Percentiles rank a stretch among this genome's conserved stretches.
Conservation (phyloP, 2,888 invertebrate genomes). For the Andrena flavipes region DNA sequence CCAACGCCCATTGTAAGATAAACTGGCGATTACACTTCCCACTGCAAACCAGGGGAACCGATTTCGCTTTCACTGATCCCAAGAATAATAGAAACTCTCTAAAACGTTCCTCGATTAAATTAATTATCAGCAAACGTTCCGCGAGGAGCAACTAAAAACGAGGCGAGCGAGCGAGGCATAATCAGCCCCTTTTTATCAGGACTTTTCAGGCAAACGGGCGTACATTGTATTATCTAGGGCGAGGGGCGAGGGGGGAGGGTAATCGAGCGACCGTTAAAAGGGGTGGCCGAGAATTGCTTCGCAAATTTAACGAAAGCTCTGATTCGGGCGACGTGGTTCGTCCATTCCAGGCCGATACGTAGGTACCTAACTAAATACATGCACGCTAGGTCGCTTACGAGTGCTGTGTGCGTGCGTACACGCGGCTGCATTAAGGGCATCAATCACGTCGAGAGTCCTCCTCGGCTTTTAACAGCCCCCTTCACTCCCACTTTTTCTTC, state of each 20-base stretch:
- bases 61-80: not conserved
- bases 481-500: not conserved
- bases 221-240: not conserved
- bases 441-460: slow-evolving; percentile 61
- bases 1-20: no score
- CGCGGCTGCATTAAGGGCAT: slow-evolving; percentile 36
- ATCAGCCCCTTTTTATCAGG: not conserved
- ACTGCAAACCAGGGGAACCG: no score
- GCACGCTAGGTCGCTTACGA: not conserved
- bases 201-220: not conserved
- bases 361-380: not conserved
- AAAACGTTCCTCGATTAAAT: not conserved
- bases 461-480: slow-evolving; percentile 35
- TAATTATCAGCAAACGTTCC: no score
- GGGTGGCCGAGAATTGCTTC: slow-evolving; percentile 13
- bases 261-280: slow-evolving; percentile 16
- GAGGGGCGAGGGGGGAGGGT: no score
- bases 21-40: no score
- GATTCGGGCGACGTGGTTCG: slow-evolving; percentile 3
- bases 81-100: not conserved
- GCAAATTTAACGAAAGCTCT: slow-evolving; percentile 31
- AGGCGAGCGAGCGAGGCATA: not conserved
- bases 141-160: not conserved
- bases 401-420: not conserved
- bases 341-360: not conserved